Conservation (phyloP, 2,113 vertebrate genomes). For the Aphyosemion australe region DNA sequence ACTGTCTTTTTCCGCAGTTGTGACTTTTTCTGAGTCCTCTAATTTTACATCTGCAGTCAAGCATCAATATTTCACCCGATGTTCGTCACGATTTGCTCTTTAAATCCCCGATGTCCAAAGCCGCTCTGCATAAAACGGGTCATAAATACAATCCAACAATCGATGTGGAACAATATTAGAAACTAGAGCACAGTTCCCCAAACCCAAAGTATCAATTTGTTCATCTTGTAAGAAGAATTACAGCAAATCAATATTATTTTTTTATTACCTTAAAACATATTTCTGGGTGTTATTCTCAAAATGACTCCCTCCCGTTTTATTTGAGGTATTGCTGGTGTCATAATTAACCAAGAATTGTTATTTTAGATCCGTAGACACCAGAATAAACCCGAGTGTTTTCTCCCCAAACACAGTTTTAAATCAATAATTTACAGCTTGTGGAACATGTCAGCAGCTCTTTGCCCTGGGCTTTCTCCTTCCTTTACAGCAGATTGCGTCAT, state of each 20-base stretch:
- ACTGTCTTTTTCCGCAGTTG: not conserved
- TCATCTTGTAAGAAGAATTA: no score
- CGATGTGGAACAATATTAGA: no score
- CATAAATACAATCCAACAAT: no score
- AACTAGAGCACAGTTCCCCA: no score
- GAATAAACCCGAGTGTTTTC: not conserved
- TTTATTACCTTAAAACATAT: no score
- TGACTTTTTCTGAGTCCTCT: conserved; percentile 35
- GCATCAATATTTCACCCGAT: conserved; percentile 68
- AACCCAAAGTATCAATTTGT: no score
- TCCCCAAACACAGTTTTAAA: not conserved
- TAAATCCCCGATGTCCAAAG: conserved; percentile 19
- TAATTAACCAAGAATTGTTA: not conserved
- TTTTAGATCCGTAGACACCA: not conserved
- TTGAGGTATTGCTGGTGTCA: no score
- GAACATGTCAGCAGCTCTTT: not conserved
- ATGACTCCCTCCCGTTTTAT: no score
- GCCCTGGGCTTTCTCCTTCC: not conserved
- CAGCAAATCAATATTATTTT: no score
- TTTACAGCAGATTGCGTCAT: not conserved
- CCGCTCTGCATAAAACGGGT: not conserved
- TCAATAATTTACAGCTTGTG: conserved; percentile 13
- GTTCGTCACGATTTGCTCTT: conserved; percentile 48
- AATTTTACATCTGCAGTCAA: conserved; percentile 41
- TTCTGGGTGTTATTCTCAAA: no score